A percentile compares a stretch with the other conserved stretches of the same genome.
These are phyloP conservation scores for Cranoglanis bouderius DNA, from an alignment of 2,113 vertebrate genomes.

Conservation along the genomic window DNA sequence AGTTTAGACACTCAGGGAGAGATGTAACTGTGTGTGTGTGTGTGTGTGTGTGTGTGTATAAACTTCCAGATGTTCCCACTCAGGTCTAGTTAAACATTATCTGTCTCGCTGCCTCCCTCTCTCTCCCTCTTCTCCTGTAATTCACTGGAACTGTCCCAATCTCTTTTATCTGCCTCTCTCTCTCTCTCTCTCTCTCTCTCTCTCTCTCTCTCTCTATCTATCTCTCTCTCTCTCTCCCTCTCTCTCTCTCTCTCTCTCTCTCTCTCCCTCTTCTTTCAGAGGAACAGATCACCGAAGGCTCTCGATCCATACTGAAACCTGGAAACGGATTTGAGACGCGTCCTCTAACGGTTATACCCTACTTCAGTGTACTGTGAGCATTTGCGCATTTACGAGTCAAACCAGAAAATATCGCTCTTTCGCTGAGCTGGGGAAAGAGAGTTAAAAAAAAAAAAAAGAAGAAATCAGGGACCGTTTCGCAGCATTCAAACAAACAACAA, in stretches of 20 bases:
- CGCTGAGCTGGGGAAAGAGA: not conserved
- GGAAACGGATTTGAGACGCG: not conserved
- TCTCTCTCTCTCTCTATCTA: not conserved
- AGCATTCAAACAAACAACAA: not conserved
- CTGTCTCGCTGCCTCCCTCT: not conserved
- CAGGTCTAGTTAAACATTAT: conserved; percentile 19
- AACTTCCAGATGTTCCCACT: conserved; percentile 9
- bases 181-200: not conserved
- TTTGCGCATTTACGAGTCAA: not conserved
- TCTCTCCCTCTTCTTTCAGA: not conserved
- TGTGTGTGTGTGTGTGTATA: not conserved
- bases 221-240: not conserved
- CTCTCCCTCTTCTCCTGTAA: not conserved
- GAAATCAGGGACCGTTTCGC: not conserved
- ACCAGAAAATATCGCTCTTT: not conserved
- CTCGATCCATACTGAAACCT: not conserved
- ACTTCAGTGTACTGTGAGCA: not conserved
- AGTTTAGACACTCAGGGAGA: not conserved
- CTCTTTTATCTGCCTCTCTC: too few species aligned
- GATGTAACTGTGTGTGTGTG: not conserved
- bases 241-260: not conserved
- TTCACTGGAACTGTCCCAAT: not conserved
- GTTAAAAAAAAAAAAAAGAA: not conserved
- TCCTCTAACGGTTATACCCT: not conserved
- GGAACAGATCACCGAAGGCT: not conserved